A percentile compares a stretch with the other conserved stretches of the same genome.
phyloP scores from a whole-genome alignment of 2,113 vertebrate species.

The Chiloscyllium plagiosum region DNA sequence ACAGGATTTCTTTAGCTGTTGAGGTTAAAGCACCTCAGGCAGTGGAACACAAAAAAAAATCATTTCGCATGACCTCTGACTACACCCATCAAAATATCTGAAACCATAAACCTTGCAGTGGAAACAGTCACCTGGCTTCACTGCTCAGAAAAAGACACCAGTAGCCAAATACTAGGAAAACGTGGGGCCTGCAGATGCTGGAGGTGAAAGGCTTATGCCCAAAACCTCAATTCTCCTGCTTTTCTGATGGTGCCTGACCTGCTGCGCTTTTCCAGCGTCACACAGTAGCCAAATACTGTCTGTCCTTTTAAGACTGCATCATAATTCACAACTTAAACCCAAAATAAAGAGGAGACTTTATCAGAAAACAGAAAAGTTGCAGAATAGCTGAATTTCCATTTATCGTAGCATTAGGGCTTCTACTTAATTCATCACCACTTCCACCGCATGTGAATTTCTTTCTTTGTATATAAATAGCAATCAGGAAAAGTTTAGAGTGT shows the following conservation, averaged over 20 bases:
- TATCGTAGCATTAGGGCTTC: neutral
- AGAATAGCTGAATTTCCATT: neutral
- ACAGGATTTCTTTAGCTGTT: neutral
- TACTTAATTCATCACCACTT: neutral
- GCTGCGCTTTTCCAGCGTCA: too few relatives aligned
- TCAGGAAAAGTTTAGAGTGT: neutral
- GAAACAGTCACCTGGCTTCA: neutral
- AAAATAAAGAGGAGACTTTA: neutral
- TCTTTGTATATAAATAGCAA: neutral
- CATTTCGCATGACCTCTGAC: neutral
- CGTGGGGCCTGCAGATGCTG: too few relatives aligned
- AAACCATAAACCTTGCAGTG: neutral
- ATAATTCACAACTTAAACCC: neutral
- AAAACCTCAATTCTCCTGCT: too few relatives aligned
- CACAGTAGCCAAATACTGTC: neutral
- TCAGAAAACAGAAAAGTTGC: neutral
- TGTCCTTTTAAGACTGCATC: neutral
- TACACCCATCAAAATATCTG: neutral
- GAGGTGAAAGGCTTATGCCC: too few relatives aligned
- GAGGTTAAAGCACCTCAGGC: neutral
- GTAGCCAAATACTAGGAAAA: neutral
- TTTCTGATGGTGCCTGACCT: too few relatives aligned
- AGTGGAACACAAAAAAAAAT: neutral
- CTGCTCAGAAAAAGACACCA: neutral
- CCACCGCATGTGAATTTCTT: neutral